Evolutionary conservation across 64 coral and sea anemone genomes (phyloP).

Genomic region (Pachyseris speciosa): DNA sequence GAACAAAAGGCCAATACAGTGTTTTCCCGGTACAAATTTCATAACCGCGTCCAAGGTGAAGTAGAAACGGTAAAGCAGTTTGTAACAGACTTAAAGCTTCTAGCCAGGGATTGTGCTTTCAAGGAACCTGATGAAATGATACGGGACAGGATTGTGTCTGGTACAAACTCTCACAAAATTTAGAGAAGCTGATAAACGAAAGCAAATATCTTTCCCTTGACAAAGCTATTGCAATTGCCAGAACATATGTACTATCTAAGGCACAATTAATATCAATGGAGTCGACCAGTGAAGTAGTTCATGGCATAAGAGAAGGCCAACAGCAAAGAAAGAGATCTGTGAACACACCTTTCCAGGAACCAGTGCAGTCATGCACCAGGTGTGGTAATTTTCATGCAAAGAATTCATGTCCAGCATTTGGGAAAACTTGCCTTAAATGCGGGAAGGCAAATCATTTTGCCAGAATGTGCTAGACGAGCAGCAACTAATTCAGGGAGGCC

Average conservation of each 20-base stretch:
- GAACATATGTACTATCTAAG: conserved; percentile 40
- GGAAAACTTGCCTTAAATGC: conserved; percentile 45
- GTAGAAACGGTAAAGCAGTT: conserved; percentile 46
- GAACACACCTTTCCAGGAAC: background rate
- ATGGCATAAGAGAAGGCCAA: background rate
- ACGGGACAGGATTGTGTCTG: conserved; percentile 37
- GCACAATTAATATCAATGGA: conserved; percentile 30
- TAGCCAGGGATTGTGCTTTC: conserved; percentile 55
- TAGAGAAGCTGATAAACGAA: conserved; percentile 48
- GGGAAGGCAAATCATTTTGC: conserved; percentile 42
- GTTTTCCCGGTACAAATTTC: conserved; percentile 51
- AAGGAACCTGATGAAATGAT: conserved; percentile 38
- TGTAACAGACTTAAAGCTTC: conserved; percentile 57
- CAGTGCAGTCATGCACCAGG: background rate
- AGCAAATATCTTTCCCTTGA: conserved; percentile 36
- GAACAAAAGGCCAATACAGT: conserved; percentile 50
- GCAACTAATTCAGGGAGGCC: background rate
- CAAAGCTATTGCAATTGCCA: conserved; percentile 53
- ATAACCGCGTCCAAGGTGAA: conserved; percentile 25
- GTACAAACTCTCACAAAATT: conserved; percentile 26
- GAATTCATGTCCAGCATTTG: conserved; percentile 21
- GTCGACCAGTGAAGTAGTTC: no score
- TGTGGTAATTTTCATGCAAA: background rate
- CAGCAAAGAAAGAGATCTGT: background rate
- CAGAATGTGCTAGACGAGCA: conserved; percentile 13